A percentile compares a stretch with the other conserved stretches of the same genome.
phyloP scores from a whole-genome alignment of 1,140 invertebrate species.

The Halesus radiatus region DNA sequence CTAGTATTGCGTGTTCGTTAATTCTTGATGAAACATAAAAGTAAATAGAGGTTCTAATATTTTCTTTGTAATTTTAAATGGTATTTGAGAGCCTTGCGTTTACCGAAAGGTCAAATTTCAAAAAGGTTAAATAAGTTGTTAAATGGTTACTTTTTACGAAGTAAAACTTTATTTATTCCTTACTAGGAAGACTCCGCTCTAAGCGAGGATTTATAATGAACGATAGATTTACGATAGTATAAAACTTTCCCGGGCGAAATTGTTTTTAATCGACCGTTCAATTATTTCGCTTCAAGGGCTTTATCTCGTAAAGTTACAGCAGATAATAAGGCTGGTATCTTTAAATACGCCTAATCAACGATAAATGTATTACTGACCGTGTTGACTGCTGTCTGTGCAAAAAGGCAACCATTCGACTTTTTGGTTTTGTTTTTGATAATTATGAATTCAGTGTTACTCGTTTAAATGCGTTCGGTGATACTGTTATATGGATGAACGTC shows the following conservation, averaged over 20 bases:
- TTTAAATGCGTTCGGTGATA: no score
- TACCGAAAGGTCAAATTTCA: not conserved
- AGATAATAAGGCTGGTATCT: not conserved
- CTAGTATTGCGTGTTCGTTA: no score
- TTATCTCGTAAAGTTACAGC: constrained; percentile 1
- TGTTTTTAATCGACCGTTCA: constrained; percentile 28
- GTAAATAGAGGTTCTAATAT: no score
- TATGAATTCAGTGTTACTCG: no score
- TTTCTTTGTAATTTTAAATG: no score
- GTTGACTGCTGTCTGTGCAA: not conserved
- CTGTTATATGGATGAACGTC: no score
- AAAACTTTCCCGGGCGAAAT: constrained; percentile 12
- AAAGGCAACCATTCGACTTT: not conserved
- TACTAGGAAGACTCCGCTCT: not conserved
- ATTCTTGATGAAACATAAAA: no score
- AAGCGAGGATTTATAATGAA: not conserved
- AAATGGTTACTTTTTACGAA: not conserved
- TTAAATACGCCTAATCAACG: not conserved
- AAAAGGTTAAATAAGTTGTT: not conserved
- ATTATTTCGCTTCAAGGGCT: constrained; percentile 5
- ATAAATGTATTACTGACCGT: not conserved
- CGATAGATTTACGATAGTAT: constrained; percentile 9
- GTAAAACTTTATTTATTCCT: constrained; percentile 6
- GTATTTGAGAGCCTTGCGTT: no score
- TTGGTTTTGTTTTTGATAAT: no score